Evolutionary conservation across 2,797 vertebrate species (phyloP).

Genomic region (Sandelia bainsii): DNA sequence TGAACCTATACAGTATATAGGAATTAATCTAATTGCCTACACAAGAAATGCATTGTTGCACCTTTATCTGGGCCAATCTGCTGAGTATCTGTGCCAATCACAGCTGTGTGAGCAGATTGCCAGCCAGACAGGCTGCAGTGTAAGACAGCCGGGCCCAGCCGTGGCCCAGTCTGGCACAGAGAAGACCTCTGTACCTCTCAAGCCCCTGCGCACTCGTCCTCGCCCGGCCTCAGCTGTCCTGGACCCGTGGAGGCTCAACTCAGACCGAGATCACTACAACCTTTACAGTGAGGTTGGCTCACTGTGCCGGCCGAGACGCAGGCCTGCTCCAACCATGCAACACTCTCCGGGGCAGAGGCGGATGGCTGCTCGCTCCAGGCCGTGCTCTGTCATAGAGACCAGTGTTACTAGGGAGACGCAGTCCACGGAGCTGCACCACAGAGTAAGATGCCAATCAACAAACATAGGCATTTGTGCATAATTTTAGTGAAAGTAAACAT

Average conservation of each 20-base stretch:
- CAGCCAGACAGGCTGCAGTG: constrained; percentile 72
- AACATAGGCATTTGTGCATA: constrained; percentile 51
- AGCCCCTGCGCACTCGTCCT: constrained; percentile 56
- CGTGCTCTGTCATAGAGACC: constrained; percentile 84
- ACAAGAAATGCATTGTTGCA: constrained; percentile 72
- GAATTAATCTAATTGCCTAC: constrained; percentile 34
- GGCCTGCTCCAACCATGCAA: constrained; percentile 61
- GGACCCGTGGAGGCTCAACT: constrained; percentile 71
- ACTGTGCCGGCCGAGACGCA: constrained; percentile 70
- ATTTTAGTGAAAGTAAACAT: constrained; percentile 26
- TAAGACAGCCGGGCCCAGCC: constrained; percentile 65
- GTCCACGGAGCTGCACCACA: constrained; percentile 74
- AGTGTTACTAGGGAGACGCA: constrained; percentile 75
- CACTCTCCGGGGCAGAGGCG: constrained; percentile 63
- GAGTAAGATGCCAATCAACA: constrained; percentile 79
- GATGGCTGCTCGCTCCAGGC: constrained; percentile 74
- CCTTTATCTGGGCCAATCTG: constrained; percentile 71
- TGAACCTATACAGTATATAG: constrained; percentile 22
- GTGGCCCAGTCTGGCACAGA: constrained; percentile 68
- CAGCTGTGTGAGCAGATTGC: constrained; percentile 85
- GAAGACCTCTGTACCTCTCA: constrained; percentile 73
- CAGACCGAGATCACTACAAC: constrained; percentile 71
- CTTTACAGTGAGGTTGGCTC: constrained; percentile 74
- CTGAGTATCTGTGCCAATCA: constrained; percentile 81
- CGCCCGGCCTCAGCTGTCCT: constrained; percentile 78